Evolutionary conservation across 2,888 invertebrate genomes (phyloP), one percentile per base, ranked within the genome.

Genomic region (Pogonocherus hispidulus): DNA sequence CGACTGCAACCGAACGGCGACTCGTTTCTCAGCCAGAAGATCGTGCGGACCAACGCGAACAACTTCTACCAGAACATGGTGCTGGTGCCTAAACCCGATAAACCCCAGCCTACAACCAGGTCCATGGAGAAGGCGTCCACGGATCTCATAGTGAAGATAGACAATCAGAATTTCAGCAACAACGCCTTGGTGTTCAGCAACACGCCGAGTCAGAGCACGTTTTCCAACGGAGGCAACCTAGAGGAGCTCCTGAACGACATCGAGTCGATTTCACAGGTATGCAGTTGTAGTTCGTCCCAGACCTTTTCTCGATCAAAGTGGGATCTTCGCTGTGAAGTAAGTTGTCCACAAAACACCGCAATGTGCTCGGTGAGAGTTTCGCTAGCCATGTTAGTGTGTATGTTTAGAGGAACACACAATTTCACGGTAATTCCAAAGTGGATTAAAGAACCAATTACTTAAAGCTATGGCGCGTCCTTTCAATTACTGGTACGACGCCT

Each of bases 231-330:
- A 0, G 91, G 91, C 0, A 92, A 92, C 79, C 85, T 92, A 44
- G 92, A 92, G 75, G 90, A 92, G 70, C 84, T 92, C 47, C 84
- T 92, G 0, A 90, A 91, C 66, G 92, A 92, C 70, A 91, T 92
- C 4, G 91, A 91, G 80, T 88, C 89, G 0, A 87, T 89, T 63
- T 88, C 89, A 1, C 83, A 85, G 71, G 86, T 80, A 70, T 67
- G 71, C 51, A 16, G 23, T 14, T 27, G 27, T 19, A n/a, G n/a
- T 14, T 37, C 19, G 16, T 11, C 14, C 6, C 4, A 4, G 6
- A 23, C 23, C 6, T 23, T 23, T n/a, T n/a, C n/a, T n/a, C n/a
- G n/a, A n/a, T n/a, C n/a, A n/a, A 23, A 23, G 23, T 23, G 23
- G 23, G 23, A 23, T 6, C 23, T 23, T 3, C 6, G 3, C 6